Evolutionary conservation across 2,113 vertebrate genomes (phyloP), one percentile per base, ranked within the genome.

Genomic region (Nymphicus hollandicus): DNA sequence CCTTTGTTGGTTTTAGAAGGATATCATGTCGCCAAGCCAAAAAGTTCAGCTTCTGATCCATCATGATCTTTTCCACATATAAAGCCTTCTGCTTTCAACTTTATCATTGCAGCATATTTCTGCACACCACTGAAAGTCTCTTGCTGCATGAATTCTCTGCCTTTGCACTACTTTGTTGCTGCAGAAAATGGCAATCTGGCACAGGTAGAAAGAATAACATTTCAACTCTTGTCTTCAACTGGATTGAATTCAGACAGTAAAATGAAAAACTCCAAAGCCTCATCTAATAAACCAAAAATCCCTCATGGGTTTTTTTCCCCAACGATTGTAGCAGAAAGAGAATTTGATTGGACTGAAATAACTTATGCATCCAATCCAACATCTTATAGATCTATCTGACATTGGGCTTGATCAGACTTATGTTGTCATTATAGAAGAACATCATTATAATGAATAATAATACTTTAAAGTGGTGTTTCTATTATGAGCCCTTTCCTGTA

Each of bases 1-100:
- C 35, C 35, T 95, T 74, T 89, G 65, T 68, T 91, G 60, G 50
- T 87, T 95, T 95, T 94, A 61, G 65, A 95, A 95, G 39, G 47
- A 55, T 72, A 93, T 13, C 47, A 87, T 70, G 27, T 29, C 44
- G 39, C 39, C 56, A 87, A 91, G 65, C 73, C 87, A 81, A 76
- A 43, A 88, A 87, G 78, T 85, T 89, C 70, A 81, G 13, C 70
- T 87, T 79, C 78, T 85, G 52, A 94, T 82, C 65, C 56, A 22
- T 56, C 52, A 7, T 47, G 66, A 85, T 39, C 41, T 79, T 47
- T 74, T 87, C 60, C 78, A 74, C 81, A 60, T 35, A 23, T n/a
- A 74, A 78, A 94, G 19, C 28, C 31, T 61, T 78, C 43, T 84
- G 41, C 69, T 89, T 89, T 84, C 73, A 85, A 20, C 52, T 93